Evolutionary conservation across 2,113 vertebrate genomes (phyloP).

Genomic region (Takifugu flavidus): DNA sequence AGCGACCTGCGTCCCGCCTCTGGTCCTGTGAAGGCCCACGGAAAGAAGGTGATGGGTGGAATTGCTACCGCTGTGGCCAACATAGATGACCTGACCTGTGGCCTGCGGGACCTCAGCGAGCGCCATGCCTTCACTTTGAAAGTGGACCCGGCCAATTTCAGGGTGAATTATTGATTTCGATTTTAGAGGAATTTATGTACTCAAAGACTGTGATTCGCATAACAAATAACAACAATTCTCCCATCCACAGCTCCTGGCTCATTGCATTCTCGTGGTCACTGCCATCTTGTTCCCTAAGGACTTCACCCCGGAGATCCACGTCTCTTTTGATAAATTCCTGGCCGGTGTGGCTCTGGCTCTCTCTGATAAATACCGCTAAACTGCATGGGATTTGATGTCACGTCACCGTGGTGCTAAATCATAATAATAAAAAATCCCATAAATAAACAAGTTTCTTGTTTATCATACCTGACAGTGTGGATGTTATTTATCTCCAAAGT

Average conservation of each 20-base stretch:
- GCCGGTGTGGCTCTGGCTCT: conserved; percentile 35
- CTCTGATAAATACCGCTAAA: conserved; percentile 70
- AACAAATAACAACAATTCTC: neutral
- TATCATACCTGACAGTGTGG: neutral
- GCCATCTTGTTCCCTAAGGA: conserved; percentile 53
- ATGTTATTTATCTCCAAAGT: neutral
- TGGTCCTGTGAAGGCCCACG: conserved; percentile 67
- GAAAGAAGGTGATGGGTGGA: conserved; percentile 67
- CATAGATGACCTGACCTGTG: conserved; percentile 70
- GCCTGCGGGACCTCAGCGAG: conserved; percentile 78
- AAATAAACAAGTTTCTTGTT: conserved; percentile 25
- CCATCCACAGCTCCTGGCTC: conserved; percentile 54
- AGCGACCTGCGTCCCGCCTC: conserved; percentile 60
- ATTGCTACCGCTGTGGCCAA: conserved; percentile 61
- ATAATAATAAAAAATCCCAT: neutral
- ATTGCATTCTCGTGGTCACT: conserved; percentile 62
- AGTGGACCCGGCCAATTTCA: conserved; percentile 85
- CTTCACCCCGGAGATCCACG: conserved; percentile 64
- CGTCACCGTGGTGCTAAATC: conserved; percentile 1
- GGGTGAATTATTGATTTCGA: conserved; percentile 56
- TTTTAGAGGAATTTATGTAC: neutral
- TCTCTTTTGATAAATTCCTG: conserved; percentile 71
- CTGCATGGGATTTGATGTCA: neutral
- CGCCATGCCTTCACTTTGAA: conserved; percentile 81
- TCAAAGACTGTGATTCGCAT: neutral